phyloP scores from a whole-genome alignment of 2,113 vertebrate species.

The Ophthalmolycus amberensis region DNA sequence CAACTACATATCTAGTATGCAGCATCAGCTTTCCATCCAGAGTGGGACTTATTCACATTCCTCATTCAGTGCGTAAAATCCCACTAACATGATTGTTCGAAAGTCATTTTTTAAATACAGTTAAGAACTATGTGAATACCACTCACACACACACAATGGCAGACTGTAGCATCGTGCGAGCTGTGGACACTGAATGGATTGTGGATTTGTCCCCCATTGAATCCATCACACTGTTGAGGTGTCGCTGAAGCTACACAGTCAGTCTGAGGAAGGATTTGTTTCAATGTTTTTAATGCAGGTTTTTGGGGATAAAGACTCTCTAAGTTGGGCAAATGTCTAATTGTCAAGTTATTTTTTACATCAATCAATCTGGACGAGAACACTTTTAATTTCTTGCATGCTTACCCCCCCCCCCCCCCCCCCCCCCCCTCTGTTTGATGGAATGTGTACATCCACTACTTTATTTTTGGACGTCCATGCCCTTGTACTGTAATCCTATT shows the following conservation, averaged over 20 bases:
- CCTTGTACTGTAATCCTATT: conserved; percentile 46
- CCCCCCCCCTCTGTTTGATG: conserved; percentile 4
- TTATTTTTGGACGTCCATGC: conserved; percentile 16
- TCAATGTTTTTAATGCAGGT: conserved; percentile 16
- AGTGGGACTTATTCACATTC: not conserved
- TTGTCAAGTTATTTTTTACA: conserved; percentile 32
- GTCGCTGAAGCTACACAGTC: conserved; percentile 8
- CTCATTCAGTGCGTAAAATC: not conserved
- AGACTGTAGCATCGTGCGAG: not conserved
- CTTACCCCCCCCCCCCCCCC: conserved; percentile 6
- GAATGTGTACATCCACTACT: conserved; percentile 1
- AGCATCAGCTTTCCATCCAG: conserved; percentile 14
- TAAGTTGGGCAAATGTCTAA: conserved; percentile 11
- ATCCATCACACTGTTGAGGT: not conserved
- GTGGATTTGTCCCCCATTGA: not conserved
- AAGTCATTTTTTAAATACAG: not conserved
- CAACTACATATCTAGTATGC: not conserved
- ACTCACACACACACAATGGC: not conserved
- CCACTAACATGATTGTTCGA: not conserved
- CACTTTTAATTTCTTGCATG: conserved; percentile 46
- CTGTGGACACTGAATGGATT: not conserved
- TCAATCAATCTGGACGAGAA: not conserved
- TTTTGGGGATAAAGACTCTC: conserved; percentile 1
- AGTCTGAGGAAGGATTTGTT: conserved; percentile 13
- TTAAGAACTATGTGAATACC: not conserved